Evolutionary conservation across 2,797 vertebrate species (phyloP).

Genomic region (Melanotaenia nigrans): DNA sequence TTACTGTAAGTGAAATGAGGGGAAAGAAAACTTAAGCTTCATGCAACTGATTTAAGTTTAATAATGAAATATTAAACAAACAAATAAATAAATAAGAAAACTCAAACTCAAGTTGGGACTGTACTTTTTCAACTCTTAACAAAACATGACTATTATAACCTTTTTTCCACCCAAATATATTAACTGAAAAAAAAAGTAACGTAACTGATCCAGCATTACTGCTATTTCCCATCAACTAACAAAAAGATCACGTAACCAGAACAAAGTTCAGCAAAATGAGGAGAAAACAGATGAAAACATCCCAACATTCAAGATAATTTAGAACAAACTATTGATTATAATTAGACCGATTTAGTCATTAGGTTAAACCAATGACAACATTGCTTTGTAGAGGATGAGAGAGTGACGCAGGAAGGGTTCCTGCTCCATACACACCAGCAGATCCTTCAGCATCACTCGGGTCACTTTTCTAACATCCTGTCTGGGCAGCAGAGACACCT

Average conservation of each 20-base stretch:
- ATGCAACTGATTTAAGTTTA: not conserved
- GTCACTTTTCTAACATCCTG: constrained; percentile 82
- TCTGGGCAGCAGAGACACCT: constrained; percentile 79
- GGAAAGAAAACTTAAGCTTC: not conserved
- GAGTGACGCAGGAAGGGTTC: constrained; percentile 87
- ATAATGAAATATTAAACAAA: not conserved
- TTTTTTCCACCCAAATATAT: not conserved
- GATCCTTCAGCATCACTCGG: constrained; percentile 90
- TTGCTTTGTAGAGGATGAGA: constrained; percentile 87
- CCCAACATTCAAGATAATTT: not conserved
- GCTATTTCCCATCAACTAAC: not conserved
- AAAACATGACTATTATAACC: not conserved
- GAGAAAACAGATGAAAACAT: not conserved
- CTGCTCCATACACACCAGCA: constrained; percentile 94
- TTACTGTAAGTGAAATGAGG: not conserved
- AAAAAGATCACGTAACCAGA: not conserved
- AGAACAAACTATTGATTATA: not conserved
- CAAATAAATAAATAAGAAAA: not conserved
- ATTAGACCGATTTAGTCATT: not conserved
- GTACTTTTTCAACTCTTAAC: not conserved
- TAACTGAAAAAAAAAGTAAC: not conserved
- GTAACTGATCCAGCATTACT: not conserved
- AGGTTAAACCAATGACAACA: constrained; percentile 74
- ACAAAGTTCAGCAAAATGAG: not conserved
- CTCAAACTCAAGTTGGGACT: not conserved